Conservation (phyloP, 2,888 invertebrate genomes). For the Sphecodes monilicornis region DNA sequence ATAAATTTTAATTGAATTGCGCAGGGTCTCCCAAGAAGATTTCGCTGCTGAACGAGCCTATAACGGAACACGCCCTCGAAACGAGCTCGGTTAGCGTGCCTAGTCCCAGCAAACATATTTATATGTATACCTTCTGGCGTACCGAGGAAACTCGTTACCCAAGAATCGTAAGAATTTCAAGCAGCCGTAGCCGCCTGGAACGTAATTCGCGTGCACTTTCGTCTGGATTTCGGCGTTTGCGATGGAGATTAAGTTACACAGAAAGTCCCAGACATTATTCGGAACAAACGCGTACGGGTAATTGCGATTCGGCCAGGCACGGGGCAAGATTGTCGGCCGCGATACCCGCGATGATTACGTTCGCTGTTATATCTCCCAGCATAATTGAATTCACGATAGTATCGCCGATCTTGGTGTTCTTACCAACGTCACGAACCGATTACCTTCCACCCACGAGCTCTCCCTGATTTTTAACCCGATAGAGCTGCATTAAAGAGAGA, state of each 20-base stretch:
- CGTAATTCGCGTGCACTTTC: neutral
- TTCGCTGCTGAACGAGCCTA: neutral
- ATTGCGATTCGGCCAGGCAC: slow-evolving; percentile 54
- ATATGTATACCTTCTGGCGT: neutral
- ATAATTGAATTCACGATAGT: slow-evolving; percentile 65
- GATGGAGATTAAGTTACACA: slow-evolving; percentile 39
- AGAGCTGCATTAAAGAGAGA: neutral
- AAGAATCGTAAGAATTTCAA: slow-evolving; percentile 5
- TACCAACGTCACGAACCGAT: slow-evolving; percentile 17
- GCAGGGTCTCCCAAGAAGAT: too few relatives aligned
- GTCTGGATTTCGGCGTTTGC: neutral
- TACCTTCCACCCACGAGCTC: neutral
- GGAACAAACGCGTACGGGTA: slow-evolving; percentile 44
- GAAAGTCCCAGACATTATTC: slow-evolving; percentile 31
- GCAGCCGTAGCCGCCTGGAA: neutral
- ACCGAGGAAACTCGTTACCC: neutral
- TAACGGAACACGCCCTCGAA: neutral
- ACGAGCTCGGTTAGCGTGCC: neutral
- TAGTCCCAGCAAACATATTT: neutral
- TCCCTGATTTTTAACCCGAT: neutral
- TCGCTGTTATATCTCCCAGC: slow-evolving; percentile 54
- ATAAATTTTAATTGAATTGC: too few relatives aligned
- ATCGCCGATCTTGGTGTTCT: slow-evolving; percentile 37
- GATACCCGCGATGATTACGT: slow-evolving; percentile 64
- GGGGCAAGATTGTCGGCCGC: slow-evolving; percentile 52